phyloP scores from a whole-genome alignment of 2,888 invertebrate species.

The Cremastobaeus sp. region DNA sequence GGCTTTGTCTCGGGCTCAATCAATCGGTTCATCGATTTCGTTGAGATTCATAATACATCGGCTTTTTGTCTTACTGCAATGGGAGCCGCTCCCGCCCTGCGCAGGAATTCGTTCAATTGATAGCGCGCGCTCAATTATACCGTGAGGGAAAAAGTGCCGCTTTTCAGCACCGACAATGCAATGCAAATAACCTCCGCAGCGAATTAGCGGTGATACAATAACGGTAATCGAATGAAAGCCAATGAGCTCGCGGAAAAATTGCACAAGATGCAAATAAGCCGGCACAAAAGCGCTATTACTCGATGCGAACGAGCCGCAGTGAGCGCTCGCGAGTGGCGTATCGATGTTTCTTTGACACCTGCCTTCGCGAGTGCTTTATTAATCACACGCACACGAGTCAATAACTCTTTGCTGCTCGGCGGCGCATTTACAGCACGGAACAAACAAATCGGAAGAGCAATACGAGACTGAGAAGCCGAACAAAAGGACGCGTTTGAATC shows the following conservation, averaged over 20 bases:
- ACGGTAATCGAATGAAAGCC: conserved; percentile 46
- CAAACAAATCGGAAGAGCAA: conserved; percentile 29
- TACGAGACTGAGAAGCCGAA: background rate
- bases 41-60: conserved; percentile 32
- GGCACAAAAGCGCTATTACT: conserved; percentile 23
- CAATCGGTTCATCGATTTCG: conserved; percentile 59
- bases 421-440: conserved; percentile 14
- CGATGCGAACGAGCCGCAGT: conserved; percentile 12
- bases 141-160: conserved; percentile 23
- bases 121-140: conserved; percentile 48
- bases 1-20: conserved; percentile 43
- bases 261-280: conserved; percentile 40
- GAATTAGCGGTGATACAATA: conserved; percentile 34
- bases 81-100: background rate
- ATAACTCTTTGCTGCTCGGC: conserved; percentile 65
- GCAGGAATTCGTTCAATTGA: conserved; percentile 11
- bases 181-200: conserved; percentile 38
- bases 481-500: conserved; percentile 37
- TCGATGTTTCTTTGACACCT: conserved; percentile 63
- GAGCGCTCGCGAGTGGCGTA: conserved; percentile 23
- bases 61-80: conserved; percentile 30
- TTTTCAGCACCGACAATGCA: conserved; percentile 25
- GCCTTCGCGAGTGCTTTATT: conserved; percentile 63
- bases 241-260: conserved; percentile 33
- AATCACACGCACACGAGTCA: conserved; percentile 62